Evolutionary conservation across 1,140 invertebrate genomes (phyloP), one percentile per base, ranked within the genome.

Genomic region (Physella acuta): DNA sequence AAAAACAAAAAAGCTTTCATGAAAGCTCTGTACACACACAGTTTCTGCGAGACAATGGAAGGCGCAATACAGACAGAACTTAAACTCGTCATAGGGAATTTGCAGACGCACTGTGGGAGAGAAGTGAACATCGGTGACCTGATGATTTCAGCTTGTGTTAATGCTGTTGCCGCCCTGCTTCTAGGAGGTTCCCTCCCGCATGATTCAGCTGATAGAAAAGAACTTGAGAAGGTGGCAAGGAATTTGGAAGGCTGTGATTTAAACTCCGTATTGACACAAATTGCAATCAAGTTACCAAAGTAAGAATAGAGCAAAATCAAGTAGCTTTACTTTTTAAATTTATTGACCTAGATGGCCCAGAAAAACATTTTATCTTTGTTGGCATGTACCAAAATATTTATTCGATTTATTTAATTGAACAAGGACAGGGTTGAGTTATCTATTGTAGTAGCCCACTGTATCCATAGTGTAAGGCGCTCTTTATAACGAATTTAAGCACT

Each of bases 1-100:
- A 64, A 73, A 39, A 73, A 73, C 56, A 68, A 68, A 3, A 33
- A 36, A 8, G 71, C 71, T 30, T 67, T 73, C 52, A 67, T 66
- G 44, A 51, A 59, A 26, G 71, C 62, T 16, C 24, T 73, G 51
- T 53, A 68, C 33, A 64, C 61, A 4, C 24, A n/a, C 2, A 66
- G 67, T 14, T 51, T 70, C 8, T 1, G 31, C 16, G 67, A 65
- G 5, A n/a, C 49, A 16, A 65, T 70, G 62, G 71, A 73, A 26
- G 63, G 34, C 17, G 44, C 63, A 34, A 44, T 73, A 20, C 49
- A 61, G 8, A 16, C 49, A 16, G 71, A 73, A 51, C 31, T 61
- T 14, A 51, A 52, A 30, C 28, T 39, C 14, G 34, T 61, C n/a
- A 16, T 67, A 26, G 24, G 36, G 0, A 14, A 33, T 17, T 28